A percentile compares a stretch with the other conserved stretches of the same genome.
Conservation (phyloP, 2,888 invertebrate genomes). For the Entomobrya multifasciata region DNA sequence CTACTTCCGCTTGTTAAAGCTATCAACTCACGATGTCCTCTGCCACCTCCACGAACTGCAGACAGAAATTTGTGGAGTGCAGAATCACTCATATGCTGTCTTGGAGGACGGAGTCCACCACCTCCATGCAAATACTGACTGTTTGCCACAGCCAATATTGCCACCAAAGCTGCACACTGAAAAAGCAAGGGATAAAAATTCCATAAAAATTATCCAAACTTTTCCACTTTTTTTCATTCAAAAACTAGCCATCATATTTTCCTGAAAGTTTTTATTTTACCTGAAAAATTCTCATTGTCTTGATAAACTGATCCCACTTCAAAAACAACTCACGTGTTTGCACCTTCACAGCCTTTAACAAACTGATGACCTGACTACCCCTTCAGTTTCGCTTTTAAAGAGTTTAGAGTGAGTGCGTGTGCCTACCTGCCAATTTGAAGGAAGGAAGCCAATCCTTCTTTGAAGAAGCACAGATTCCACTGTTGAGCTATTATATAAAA, state of each 20-base stretch:
- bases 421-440: neutral
- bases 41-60: slow-evolving; percentile 61
- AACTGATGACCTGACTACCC: slow-evolving; percentile 16
- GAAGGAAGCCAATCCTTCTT: slow-evolving; percentile 27
- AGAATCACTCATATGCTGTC: slow-evolving; percentile 53
- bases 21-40: slow-evolving; percentile 61
- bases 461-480: slow-evolving; percentile 7
- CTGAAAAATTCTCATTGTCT: slow-evolving; percentile 40
- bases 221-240: neutral
- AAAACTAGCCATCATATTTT: no score
- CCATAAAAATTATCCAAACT: neutral
- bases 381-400: slow-evolving; percentile 44
- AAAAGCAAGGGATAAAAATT: no score
- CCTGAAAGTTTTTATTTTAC: slow-evolving; percentile 9
- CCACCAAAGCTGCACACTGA: slow-evolving; percentile 25
- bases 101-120: neutral
- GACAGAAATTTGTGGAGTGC: slow-evolving; percentile 52
- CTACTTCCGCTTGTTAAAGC: slow-evolving; percentile 35
- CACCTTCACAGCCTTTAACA: slow-evolving; percentile 12
- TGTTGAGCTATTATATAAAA: neutral
- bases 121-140: slow-evolving; percentile 30
- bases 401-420: neutral
- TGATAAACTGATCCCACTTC: neutral
- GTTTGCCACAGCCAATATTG: slow-evolving; percentile 15
- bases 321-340: neutral